Evolutionary conservation across 1,140 invertebrate species (phyloP).

Genomic region (Apis cerana): DNA sequence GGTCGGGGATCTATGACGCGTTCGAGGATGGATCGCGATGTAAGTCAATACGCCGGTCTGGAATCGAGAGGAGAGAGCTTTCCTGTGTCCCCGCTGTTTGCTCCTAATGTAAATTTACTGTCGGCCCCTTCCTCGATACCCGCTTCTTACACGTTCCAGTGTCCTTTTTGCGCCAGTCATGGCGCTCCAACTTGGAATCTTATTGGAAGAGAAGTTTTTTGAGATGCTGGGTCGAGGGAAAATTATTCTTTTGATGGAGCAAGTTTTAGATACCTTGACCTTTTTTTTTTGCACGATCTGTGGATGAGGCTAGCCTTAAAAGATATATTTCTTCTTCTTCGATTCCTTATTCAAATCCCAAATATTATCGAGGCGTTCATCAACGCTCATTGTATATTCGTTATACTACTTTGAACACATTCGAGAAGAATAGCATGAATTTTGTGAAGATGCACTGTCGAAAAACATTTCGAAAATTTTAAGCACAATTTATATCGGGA

Average conservation of each 20-base stretch:
- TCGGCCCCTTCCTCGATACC: slow-evolving; percentile 63
- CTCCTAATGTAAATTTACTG: slow-evolving; percentile 75
- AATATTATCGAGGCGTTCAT: too few relatives aligned
- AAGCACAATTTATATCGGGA: too few relatives aligned
- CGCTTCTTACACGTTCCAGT: slow-evolving; percentile 62
- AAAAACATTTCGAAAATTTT: too few relatives aligned
- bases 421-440: too few relatives aligned
- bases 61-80: slow-evolving; percentile 63
- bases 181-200: background rate
- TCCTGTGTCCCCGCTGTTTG: slow-evolving; percentile 67
- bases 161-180: background rate
- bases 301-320: too few relatives aligned
- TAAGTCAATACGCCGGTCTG: slow-evolving; percentile 45
- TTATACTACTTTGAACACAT: too few relatives aligned
- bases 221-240: background rate
- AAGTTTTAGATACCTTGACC: too few relatives aligned
- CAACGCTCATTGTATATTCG: too few relatives aligned
- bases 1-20: background rate
- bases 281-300: too few relatives aligned
- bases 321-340: too few relatives aligned
- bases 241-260: background rate
- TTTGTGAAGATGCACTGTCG: too few relatives aligned
- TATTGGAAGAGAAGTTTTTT: background rate
- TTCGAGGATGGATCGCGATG: slow-evolving; percentile 1
- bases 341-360: too few relatives aligned